Base-by-base conservation (phyloP, 1,140 invertebrate genomes). In the Drosophila elegans region DNA sequence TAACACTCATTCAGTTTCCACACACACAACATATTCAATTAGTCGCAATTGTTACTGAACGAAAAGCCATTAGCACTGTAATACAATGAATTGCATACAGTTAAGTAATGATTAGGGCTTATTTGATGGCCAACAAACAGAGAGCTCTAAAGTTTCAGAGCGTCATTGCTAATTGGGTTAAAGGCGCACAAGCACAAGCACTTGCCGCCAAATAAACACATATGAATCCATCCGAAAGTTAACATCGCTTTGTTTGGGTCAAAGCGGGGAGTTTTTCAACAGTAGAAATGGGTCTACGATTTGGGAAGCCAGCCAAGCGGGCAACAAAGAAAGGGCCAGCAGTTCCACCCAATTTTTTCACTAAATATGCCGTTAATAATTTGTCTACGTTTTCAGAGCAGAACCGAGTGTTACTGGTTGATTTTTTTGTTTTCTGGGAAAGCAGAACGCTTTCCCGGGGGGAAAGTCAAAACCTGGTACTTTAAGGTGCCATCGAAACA, bases 301-400 rank as follows among this genome's bases (percentile, higher is more conserved):
- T 36, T 38, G 34, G 45, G 12, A 21, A 71, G 44, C 46, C 56
- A 49, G 42, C 49, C 49, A 83, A 76, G 78, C 61, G 57, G 68
- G 71, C 59, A 61, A 67, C 34, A 53, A 73, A 80, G 78, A 86
- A 85, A 81, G 83, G 78, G 74, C 56, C 60, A 39, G 7, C 56
- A 76, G 81, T 88, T 83, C 82, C 83, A 77, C 60, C 69, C 57
- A 56, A 77, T 77, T 77, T 80, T 62, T 38, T 10, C 39, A 46
- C 72, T 49, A 72, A 80, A 85, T 78, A 61, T 69, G 66, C 79
- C 83, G 83, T 83, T 86, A 68, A 86, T 88, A 86, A 86, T 88
- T 88, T 86, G 83, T 83, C 62, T 76, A 64, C 56, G 71, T 83
- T 86, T 86, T 78, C 74, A 86, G 82, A 86, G 82, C 82, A 86